Conservation (phyloP, 2,113 vertebrate species). For the Falco punctatus region DNA sequence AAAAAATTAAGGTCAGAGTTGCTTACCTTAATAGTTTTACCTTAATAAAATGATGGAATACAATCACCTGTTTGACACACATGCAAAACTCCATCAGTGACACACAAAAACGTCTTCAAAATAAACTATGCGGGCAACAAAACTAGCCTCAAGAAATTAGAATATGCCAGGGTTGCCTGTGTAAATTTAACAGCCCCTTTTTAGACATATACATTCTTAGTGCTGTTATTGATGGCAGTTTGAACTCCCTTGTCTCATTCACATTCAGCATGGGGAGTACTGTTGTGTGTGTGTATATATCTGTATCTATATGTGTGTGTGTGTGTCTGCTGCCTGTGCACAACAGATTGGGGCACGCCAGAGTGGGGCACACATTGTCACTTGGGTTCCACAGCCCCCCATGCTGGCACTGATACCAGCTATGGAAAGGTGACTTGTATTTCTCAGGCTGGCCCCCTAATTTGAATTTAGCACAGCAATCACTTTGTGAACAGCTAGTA, state of each 20-base stretch:
- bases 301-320: neutral
- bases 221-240: neutral
- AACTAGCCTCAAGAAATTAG: neutral
- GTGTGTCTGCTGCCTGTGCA: neutral
- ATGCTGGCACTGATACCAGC: neutral
- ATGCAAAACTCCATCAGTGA: neutral
- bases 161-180: neutral
- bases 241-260: neutral
- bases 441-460: neutral
- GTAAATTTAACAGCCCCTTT: neutral
- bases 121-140: neutral
- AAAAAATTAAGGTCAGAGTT: neutral
- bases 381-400: neutral
- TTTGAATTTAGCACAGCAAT: constrained; percentile 6
- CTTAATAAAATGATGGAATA: neutral
- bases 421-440: neutral
- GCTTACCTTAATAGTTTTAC: neutral
- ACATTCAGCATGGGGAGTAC: neutral
- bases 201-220: neutral
- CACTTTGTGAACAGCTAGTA: neutral
- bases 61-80: neutral
- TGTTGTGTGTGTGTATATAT: neutral
- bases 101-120: neutral
- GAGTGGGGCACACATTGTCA: accelerated
- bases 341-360: neutral